Base-by-base conservation (phyloP, 2,797 vertebrate genomes). In the Enteromius treurensis region DNA sequence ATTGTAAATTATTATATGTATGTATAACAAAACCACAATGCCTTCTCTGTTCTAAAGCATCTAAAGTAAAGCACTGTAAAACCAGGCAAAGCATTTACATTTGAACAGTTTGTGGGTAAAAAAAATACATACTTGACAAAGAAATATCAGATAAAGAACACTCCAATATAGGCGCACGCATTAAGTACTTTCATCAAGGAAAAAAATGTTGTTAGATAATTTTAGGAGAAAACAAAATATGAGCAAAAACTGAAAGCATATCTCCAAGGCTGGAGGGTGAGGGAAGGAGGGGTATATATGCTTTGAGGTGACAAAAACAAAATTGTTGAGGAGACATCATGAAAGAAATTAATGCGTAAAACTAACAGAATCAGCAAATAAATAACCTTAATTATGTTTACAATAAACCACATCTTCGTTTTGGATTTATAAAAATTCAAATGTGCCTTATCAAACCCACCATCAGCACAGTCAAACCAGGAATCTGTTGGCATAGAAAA, bases 401-500 rank as follows among this genome's bases (percentile, higher is more conserved):
- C 17, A 67, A 76, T 34, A 69, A 68, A 29, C 0, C 60, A 40
- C 45, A 40, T 19, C 14, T 53, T 60, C 17, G 40, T 62, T 81
- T 42, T 74, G 9, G 32, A 74, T 47, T 45, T 51, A 62, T 0
- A n/a, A 21, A 40, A 40, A 81, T 71, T 45, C 19, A 67, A 13
- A 69, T 68, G 70, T 85, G 89, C 90, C 86, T 87, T 87, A 90
- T 90, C 88, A 88, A 92, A 91, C 90, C 90, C 92, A 93, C 81
- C 81, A 94, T 94, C 94, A 94, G 91, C 85, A 62, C 62, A 74
- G 84, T 67, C 85, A 89, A 77, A 88, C 75, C 75, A 88, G 87
- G 89, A 91, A 94, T 94, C 90, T 95, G 92, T 90, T 93, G 93
- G 92, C 93, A 93, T 86, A 94, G 94, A 95, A 95, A 95, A 95